Evolutionary conservation across 1,140 invertebrate species (phyloP).

Genomic region (Calycopis cecrops): DNA sequence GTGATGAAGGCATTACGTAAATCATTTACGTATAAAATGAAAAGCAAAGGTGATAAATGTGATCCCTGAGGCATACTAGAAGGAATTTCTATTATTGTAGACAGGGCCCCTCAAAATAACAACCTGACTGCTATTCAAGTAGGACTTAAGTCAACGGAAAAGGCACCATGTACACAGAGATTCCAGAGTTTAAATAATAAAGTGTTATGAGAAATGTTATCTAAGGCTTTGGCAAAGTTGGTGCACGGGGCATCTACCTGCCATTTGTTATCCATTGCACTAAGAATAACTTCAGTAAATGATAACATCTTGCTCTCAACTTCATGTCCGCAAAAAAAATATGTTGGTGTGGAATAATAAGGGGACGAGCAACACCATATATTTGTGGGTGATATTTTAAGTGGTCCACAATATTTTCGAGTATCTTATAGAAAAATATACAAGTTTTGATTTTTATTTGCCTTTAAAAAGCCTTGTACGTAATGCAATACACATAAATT

Average conservation of each 20-base stretch:
- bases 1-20: too few relatives aligned
- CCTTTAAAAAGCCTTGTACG: too few relatives aligned
- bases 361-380: neutral
- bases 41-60: neutral
- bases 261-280: conserved; percentile 5
- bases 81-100: too few relatives aligned
- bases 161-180: conserved; percentile 6
- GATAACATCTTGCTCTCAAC: neutral
- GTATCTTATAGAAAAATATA: too few relatives aligned
- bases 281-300: neutral
- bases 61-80: neutral
- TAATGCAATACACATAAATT: too few relatives aligned
- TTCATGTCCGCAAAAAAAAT: neutral
- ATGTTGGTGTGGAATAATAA: conserved; percentile 3
- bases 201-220: too few relatives aligned
- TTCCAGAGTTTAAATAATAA: conserved; percentile 9
- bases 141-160: conserved; percentile 1
- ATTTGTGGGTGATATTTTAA: too few relatives aligned
- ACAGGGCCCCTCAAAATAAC: too few relatives aligned
- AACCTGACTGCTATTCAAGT: too few relatives aligned
- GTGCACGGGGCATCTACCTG: conserved; percentile 2
- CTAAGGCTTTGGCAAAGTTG: neutral
- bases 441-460: too few relatives aligned
- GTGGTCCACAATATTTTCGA: too few relatives aligned
- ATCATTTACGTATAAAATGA: too few relatives aligned